Conservation (phyloP, 2,888 invertebrate species). For the Pterobdella sp. region DNA sequence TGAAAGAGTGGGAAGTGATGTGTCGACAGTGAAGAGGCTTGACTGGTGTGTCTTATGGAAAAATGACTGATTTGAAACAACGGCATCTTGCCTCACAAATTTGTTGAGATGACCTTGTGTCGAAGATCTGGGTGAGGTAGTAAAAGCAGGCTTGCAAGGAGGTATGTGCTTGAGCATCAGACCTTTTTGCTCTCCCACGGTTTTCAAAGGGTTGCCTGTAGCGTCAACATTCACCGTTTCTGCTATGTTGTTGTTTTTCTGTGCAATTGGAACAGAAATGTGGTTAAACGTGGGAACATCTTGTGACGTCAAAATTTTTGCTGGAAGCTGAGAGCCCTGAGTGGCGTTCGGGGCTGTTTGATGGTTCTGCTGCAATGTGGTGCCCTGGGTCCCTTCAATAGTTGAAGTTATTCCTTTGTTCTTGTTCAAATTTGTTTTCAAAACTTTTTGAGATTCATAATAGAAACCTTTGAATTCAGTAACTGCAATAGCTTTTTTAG, state of each 20-base stretch:
- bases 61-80: slow-evolving; percentile 14
- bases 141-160: neutral
- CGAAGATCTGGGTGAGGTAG: neutral
- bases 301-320: too few relatives aligned
- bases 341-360: neutral
- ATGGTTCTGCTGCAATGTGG: too few relatives aligned
- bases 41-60: neutral
- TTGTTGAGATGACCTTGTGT: neutral
- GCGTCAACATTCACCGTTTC: neutral
- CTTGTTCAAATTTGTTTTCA: too few relatives aligned
- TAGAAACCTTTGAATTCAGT: too few relatives aligned
- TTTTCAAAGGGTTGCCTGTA: neutral
- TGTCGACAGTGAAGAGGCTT: neutral
- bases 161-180: neutral
- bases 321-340: neutral
- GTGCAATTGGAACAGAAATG: too few relatives aligned
- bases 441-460: too few relatives aligned
- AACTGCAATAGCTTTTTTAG: too few relatives aligned
- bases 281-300: too few relatives aligned
- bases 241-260: neutral
- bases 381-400: too few relatives aligned
- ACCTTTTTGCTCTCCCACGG: neutral
- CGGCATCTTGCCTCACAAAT: slow-evolving; percentile 25
- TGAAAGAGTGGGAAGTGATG: neutral
- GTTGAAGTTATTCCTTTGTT: too few relatives aligned